Evolutionary conservation across 2,113 vertebrate genomes (phyloP).

Genomic region (Myanophis thanlyinensis): DNA sequence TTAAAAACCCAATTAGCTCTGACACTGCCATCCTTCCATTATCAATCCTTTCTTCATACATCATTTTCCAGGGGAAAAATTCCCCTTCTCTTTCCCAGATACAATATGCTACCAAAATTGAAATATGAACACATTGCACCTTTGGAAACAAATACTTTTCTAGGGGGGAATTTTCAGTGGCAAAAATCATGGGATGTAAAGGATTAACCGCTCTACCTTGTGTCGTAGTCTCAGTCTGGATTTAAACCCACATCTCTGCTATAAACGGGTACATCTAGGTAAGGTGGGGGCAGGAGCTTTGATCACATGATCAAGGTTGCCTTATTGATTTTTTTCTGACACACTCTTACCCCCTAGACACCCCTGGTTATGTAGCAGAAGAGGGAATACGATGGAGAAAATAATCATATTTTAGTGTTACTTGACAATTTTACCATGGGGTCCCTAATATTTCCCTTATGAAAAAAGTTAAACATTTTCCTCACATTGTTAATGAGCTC

Average conservation of each 20-base stretch:
- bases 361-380: not conserved
- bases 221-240: not conserved
- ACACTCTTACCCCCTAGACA: not conserved
- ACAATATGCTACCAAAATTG: not conserved
- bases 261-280: not conserved
- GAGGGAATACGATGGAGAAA: not conserved
- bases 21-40: not conserved
- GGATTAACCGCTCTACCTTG: not conserved
- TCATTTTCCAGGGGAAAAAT: not conserved
- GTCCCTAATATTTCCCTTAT: not conserved
- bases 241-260: not conserved
- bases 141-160: not conserved
- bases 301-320: not conserved
- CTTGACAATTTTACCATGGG: not conserved
- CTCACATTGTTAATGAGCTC: not conserved
- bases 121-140: not conserved
- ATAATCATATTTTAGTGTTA: not conserved
- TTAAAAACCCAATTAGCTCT: not conserved
- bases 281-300: not conserved
- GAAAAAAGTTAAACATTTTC: not conserved
- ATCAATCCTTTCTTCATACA: not conserved
- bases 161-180: not conserved
- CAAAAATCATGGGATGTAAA: not conserved
- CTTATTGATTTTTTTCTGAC: not conserved
- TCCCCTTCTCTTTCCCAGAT: not conserved